Conservation (phyloP, 2,113 vertebrate species). For the Empidonax alnorum region DNA sequence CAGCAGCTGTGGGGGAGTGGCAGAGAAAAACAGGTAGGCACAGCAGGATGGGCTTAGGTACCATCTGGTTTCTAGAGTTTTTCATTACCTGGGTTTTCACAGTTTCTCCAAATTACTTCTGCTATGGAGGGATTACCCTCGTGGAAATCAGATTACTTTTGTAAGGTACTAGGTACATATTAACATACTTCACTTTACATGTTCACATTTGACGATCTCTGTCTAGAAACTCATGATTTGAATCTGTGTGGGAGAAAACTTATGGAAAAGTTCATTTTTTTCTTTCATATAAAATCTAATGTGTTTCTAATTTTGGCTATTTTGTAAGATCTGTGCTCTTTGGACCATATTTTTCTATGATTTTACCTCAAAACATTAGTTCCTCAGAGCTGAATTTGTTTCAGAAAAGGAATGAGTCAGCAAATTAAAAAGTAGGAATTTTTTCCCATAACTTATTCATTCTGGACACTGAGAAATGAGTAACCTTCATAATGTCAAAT, state of each 20-base stretch:
- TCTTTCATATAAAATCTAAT: background rate
- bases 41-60: background rate
- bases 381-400: background rate
- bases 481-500: background rate
- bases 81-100: background rate
- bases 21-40: slow-evolving; percentile 25
- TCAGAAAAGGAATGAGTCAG: background rate
- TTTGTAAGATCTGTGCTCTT: background rate
- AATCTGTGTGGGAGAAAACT: background rate
- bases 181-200: fast-evolving
- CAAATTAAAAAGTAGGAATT: background rate
- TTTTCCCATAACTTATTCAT: background rate
- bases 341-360: background rate
- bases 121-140: background rate
- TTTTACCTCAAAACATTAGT: background rate
- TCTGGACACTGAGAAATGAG: background rate
- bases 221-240: background rate
- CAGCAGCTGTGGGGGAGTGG: background rate
- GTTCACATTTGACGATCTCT: background rate
- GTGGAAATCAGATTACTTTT: background rate
- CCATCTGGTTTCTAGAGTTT: background rate
- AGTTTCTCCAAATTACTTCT: background rate
- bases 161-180: background rate
- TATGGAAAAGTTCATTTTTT: background rate
- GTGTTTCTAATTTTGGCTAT: fast-evolving